Percentiles rank a stretch among this genome's conserved stretches.
Evolutionary conservation across 2,888 invertebrate species (phyloP).

Genomic region (Rotaria macrura): DNA sequence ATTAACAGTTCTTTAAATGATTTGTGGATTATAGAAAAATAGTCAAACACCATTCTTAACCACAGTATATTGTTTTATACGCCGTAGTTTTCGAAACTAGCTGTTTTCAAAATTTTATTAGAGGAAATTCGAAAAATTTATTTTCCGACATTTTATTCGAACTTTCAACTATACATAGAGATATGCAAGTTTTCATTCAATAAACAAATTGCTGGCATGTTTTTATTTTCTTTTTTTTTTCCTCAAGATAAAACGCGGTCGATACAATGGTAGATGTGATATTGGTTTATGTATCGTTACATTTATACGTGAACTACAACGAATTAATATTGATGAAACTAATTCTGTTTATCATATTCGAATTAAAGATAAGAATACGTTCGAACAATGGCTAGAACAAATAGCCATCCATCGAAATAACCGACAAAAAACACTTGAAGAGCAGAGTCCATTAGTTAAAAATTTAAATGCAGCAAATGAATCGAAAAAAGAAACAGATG

Average conservation of each 20-base stretch:
- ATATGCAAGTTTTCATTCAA: no score
- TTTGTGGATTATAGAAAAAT: no score
- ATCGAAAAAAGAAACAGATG: background rate
- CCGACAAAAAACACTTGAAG: slow-evolving; percentile 57
- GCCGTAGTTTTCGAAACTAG: no score
- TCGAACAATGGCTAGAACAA: slow-evolving; percentile 65
- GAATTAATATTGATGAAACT: slow-evolving; percentile 73
- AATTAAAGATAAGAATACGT: slow-evolving; percentile 56
- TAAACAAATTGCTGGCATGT: no score
- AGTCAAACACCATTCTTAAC: no score
- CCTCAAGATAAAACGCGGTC: slow-evolving; percentile 60
- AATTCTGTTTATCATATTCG: slow-evolving; percentile 72
- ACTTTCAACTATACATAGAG: no score
- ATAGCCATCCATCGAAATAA: slow-evolving; percentile 66
- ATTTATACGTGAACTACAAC: slow-evolving; percentile 61
- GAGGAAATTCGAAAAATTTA: no score
- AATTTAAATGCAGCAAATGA: background rate
- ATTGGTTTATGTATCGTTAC: slow-evolving; percentile 69
- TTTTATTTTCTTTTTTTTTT: background rate
- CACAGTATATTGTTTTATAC: no score
- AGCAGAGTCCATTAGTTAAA: background rate
- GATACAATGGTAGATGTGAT: slow-evolving; percentile 68
- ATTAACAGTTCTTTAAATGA: no score
- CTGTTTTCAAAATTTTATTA: no score
- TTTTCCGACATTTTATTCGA: no score